Conservation (phyloP, 2,113 vertebrate species). For the Gobio gobio region DNA sequence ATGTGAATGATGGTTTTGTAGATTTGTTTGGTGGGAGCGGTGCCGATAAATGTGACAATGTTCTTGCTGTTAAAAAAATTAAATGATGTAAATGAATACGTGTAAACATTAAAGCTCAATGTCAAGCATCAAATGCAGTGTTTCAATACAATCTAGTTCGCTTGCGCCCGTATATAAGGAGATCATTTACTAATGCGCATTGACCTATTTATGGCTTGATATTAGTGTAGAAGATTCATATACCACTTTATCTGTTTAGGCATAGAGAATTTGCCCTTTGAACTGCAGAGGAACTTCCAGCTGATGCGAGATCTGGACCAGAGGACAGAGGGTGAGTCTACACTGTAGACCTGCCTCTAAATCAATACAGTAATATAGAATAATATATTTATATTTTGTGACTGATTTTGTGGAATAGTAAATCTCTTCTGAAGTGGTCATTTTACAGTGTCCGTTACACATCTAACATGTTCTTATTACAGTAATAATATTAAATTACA, state of each 20-base stretch:
- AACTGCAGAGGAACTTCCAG: slow-evolving; percentile 89
- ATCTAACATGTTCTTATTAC: no score
- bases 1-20: neutral
- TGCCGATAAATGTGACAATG: neutral
- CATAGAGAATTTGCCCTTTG: slow-evolving; percentile 89
- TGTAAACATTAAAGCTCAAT: neutral
- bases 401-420: neutral
- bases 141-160: neutral
- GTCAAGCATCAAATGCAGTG: neutral
- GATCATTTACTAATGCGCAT: neutral
- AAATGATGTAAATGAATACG: neutral
- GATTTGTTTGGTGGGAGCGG: neutral
- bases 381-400: neutral
- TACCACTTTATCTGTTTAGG: slow-evolving; percentile 66
- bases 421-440: neutral
- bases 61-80: neutral
- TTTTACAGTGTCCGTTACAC: no score
- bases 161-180: neutral
- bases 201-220: neutral
- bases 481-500: no score
- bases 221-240: neutral
- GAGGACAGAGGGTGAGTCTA: slow-evolving; percentile 84
- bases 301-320: slow-evolving; percentile 89
- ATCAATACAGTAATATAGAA: neutral
- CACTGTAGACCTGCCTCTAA: neutral